Evolutionary conservation across 2,888 invertebrate genomes (phyloP), one percentile per base, ranked within the genome.

Genomic region (Acleris holmiana): DNA sequence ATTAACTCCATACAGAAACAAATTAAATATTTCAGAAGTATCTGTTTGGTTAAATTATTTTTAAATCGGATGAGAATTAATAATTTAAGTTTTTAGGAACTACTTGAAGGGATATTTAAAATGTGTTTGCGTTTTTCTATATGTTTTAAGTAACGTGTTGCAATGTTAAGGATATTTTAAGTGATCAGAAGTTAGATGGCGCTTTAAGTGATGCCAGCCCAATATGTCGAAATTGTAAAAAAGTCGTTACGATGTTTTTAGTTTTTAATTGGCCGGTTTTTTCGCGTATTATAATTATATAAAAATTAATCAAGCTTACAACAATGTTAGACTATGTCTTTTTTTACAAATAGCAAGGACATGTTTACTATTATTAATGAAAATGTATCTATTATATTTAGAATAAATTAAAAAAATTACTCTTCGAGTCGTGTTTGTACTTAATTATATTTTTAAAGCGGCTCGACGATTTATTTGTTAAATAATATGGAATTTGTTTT

Each of bases 301-400:
- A 48, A 48, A 40, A n/a, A 23, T 49, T 40, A 17, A 13, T 49
- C 48, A 64, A 40, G 35, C 23, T n/a, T 44, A 55, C 53, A 41
- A 55, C n/a, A 23, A 55, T 55, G 55, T 29, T 59, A 60, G 55
- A 59, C 41, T 60, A 60, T 50, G 59, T 60, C 65, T 58, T 65
- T 55, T 47, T 41, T 55, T 65, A 65, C 65, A 65, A 65, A 65
- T 60, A 65, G 65, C 54, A 46, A 65, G 60, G 59, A 65, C 59
- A 65, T 55, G 59, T 60, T 65, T 35, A 55, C 44, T 56, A 62
- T 29, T 58, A 25, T 51, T 21, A 59, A 57, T 48, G 47, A 40
- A 49, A 55, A 49, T 55, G 65, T 60, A 64, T 53, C 63, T 57
- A 57, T 7, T 47, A 18, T 63, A 54, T 18, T 59, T 54, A 54